Evolutionary conservation across 2,797 vertebrate species (phyloP).

Genomic region (Smutsia gigantea): DNA sequence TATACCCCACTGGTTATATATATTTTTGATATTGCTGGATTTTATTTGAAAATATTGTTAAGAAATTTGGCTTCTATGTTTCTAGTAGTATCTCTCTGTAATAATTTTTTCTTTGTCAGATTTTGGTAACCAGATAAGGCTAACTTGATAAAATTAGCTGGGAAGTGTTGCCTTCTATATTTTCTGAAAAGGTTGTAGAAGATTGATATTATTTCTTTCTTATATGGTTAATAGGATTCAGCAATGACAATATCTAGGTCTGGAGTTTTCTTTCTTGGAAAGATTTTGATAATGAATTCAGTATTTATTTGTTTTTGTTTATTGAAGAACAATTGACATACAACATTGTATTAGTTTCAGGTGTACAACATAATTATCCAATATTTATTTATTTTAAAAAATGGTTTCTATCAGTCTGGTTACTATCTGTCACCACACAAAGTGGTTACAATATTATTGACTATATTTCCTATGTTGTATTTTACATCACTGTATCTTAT

Average conservation of each 20-base stretch:
- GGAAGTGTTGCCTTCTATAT: background rate
- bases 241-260: background rate
- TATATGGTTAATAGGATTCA: background rate
- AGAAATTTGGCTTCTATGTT: background rate
- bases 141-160: conserved; percentile 4
- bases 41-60: background rate
- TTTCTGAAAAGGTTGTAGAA: conserved; percentile 20
- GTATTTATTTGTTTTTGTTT: too few species aligned
- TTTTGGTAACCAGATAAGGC: background rate
- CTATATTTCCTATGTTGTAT: too few species aligned
- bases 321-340: too few species aligned
- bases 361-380: too few species aligned
- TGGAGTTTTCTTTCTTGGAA: background rate
- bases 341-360: too few species aligned
- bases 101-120: background rate
- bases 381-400: too few species aligned
- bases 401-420: too few species aligned
- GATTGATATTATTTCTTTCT: background rate
- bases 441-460: too few species aligned
- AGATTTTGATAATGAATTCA: background rate
- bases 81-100: background rate
- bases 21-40: background rate
- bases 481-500: too few species aligned
- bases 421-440: too few species aligned
- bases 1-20: background rate